These are phyloP conservation scores for Perithous albicinctus DNA, from an alignment of 2,888 invertebrate species.

Conservation along the genomic window DNA sequence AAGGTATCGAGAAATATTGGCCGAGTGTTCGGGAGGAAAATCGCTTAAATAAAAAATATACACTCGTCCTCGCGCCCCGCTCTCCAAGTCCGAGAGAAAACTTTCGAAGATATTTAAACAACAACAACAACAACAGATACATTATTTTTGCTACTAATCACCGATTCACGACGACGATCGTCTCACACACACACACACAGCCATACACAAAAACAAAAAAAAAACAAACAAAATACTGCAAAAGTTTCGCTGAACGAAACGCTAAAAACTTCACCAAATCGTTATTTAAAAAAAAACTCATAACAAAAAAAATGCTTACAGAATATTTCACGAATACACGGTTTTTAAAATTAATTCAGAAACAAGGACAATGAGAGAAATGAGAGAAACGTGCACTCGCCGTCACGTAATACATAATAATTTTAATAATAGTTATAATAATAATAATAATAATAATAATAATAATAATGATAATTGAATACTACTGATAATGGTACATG, in stretches of 20 bases:
- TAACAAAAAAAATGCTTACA: slow-evolving; percentile 5
- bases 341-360: slow-evolving; percentile 33
- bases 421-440: slow-evolving; percentile 30
- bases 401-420: slow-evolving; percentile 42
- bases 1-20: slow-evolving; percentile 2
- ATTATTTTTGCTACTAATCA: slow-evolving; percentile 69
- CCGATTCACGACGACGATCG: slow-evolving; percentile 44
- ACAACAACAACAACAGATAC: slow-evolving; percentile 39
- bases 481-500: slow-evolving; percentile 12
- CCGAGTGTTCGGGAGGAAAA: slow-evolving; percentile 39
- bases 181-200: slow-evolving; percentile 18
- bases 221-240: not conserved
- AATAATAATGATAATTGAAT: slow-evolving; percentile 24
- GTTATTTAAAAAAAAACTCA: slow-evolving; percentile 4
- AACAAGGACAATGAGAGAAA: not conserved
- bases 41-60: slow-evolving; percentile 14
- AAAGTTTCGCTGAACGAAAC: slow-evolving; percentile 25
- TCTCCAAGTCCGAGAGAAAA: slow-evolving; percentile 24
- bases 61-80: not conserved
- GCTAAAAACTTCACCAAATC: not conserved
- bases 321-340: slow-evolving; percentile 45
- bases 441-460: slow-evolving; percentile 44
- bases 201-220: slow-evolving; percentile 1
- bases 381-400: slow-evolving; percentile 22
- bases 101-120: slow-evolving; percentile 41